phyloP scores from a whole-genome alignment of 2,888 invertebrate species.

The Xestia ashworthii region DNA sequence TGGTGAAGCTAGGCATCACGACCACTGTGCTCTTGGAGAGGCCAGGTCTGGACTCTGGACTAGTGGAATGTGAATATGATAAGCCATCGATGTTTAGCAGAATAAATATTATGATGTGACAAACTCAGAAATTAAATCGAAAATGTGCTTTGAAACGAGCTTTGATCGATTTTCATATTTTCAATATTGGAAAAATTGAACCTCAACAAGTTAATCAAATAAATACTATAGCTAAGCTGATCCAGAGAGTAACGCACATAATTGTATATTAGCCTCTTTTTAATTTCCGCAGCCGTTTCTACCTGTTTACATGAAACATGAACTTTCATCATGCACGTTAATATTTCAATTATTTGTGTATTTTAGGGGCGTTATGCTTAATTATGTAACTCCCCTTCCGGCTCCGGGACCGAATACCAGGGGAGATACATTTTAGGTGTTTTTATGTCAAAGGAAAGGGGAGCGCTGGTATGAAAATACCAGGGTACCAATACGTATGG shows the following conservation, averaged over 20 bases:
- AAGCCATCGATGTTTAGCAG: neutral
- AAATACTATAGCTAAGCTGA: neutral
- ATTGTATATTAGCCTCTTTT: slow-evolving; percentile 7
- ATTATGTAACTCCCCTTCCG: slow-evolving; percentile 57
- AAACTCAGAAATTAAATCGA: neutral
- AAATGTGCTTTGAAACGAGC: too few relatives aligned
- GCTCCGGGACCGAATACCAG: neutral
- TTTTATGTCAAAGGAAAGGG: slow-evolving; percentile 59
- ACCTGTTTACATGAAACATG: slow-evolving; percentile 37
- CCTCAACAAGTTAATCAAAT: neutral
- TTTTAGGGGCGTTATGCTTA: slow-evolving; percentile 53
- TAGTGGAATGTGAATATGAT: slow-evolving; percentile 3
- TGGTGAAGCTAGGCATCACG: neutral
- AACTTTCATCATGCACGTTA: slow-evolving; percentile 43
- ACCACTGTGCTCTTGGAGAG: neutral
- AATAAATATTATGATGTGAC: neutral
- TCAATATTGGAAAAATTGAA: neutral
- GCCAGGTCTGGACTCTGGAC: neutral
- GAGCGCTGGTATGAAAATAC: slow-evolving; percentile 28
- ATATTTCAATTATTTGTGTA: slow-evolving; percentile 63
- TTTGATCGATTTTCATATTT: neutral
- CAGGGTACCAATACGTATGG: slow-evolving; percentile 12
- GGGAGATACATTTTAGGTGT: slow-evolving; percentile 53
- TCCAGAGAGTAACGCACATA: neutral
- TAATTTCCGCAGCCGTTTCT: slow-evolving; percentile 22